phyloP scores from a whole-genome alignment of 2,888 invertebrate genomes.

The Hermaeophaga mercurialis region DNA sequence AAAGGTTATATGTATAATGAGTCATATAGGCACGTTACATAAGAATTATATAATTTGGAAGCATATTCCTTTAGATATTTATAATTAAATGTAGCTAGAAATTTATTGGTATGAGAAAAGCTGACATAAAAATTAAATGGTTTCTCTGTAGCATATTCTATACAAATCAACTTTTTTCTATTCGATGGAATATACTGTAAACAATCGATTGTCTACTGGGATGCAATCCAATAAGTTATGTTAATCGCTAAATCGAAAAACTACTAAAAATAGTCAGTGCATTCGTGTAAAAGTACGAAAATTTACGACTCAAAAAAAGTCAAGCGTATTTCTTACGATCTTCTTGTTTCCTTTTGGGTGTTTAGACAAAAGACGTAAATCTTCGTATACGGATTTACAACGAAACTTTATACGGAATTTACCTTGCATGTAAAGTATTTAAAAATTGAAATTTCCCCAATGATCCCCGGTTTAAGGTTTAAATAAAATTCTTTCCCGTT shows the following conservation, averaged over 20 bases:
- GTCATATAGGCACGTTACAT: too few relatives aligned
- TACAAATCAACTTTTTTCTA: too few relatives aligned
- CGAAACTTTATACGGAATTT: slow-evolving; percentile 29
- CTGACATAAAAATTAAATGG: too few relatives aligned
- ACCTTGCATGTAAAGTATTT: slow-evolving; percentile 41
- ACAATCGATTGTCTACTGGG: too few relatives aligned
- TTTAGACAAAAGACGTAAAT: slow-evolving; percentile 33
- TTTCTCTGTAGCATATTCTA: too few relatives aligned
- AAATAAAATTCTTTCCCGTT: not conserved
- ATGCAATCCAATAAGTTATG: not conserved
- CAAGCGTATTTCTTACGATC: slow-evolving; percentile 7
- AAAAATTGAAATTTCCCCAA: slow-evolving; percentile 46
- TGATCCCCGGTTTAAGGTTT: slow-evolving; percentile 32
- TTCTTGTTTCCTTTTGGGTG: slow-evolving; percentile 14
- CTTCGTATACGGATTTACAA: slow-evolving; percentile 34
- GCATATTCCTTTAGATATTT: too few relatives aligned
- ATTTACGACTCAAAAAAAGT: slow-evolving; percentile 2
- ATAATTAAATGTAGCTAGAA: too few relatives aligned
- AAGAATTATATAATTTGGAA: too few relatives aligned
- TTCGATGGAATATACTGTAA: too few relatives aligned
- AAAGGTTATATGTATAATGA: too few relatives aligned
- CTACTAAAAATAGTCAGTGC: not conserved
- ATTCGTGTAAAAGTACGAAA: slow-evolving; percentile 2
- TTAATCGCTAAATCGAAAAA: slow-evolving; percentile 2
- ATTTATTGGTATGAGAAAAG: too few relatives aligned